Base-by-base conservation (phyloP, 2,113 vertebrate species). In the Oplegnathus fasciatus region DNA sequence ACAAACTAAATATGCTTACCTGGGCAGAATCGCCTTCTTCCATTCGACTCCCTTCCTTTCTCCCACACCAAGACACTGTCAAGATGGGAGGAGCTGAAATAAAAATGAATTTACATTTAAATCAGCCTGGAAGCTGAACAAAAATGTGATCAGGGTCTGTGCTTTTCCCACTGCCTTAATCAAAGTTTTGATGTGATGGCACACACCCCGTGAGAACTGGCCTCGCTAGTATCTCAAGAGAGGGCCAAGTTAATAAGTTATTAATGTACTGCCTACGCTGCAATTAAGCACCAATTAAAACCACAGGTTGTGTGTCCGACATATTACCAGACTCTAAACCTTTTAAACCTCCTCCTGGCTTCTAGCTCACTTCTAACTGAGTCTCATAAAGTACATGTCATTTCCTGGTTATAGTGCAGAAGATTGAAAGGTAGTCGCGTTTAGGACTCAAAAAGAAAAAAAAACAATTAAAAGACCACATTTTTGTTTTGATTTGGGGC, bases 31-130 rank as follows among this genome's bases (percentile, higher is more conserved):
- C 54, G 15, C 58, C 37, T 24, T 37, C 57, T 54, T 74, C 68
- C 20, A 64, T 83, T 73, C 46, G 75, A 54, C 78, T 79, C 64
- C 70, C 71, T 37, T 83, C 78, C 18, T 80, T 81, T 75, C 82
- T 79, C 80, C 78, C 72, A 24, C 80, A 85, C 86, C 86, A 88
- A 85, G 91, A 91, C 84, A 85, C 81, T 52, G 84, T 86, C 68
- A 66, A 74, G 83, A 80, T 80, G 87, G 82, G 87, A 87, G 85
- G 86, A 90, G 85, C 84, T 85, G 91, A 82, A 93, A 92, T 86
- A 86, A 94, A 94, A 95, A 92, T 84, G 75, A 91, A 95, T 95
- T 94, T 94, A 94, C 90, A 95, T 96, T 94, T 95, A 95, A 93
- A 95, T 94, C 83, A 92, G 76, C 57, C 86, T 88, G 84, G 90